Conservation (phyloP, 2,888 invertebrate genomes). For the Pterostichus niger region DNA sequence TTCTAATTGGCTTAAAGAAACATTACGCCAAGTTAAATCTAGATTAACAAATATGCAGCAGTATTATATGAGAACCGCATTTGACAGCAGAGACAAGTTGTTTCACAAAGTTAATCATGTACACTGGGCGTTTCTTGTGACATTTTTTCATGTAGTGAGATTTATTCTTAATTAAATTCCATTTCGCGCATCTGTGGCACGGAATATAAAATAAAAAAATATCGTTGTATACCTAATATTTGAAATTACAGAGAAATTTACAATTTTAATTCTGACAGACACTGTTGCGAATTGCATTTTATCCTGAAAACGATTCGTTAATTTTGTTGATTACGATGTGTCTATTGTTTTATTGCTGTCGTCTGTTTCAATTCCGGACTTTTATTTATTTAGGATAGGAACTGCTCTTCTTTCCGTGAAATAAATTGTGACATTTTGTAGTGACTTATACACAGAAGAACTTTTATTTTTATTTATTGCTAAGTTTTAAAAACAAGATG, state of each 20-base stretch:
- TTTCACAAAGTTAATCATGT: neutral
- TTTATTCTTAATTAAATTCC: slow-evolving; percentile 21
- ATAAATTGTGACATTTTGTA: slow-evolving; percentile 33
- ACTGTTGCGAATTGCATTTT: neutral
- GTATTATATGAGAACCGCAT: slow-evolving; percentile 23
- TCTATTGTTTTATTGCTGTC: slow-evolving; percentile 9
- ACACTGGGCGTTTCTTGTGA: neutral
- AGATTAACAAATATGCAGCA: slow-evolving; percentile 58
- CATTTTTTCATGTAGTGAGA: neutral
- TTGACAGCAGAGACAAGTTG: slow-evolving; percentile 17
- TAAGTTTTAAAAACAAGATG: slow-evolving; percentile 26
- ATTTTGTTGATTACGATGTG: slow-evolving; percentile 27
- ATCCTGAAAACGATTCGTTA: slow-evolving; percentile 17
- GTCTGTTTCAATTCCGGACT: neutral
- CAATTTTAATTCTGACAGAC: neutral
- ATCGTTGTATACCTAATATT: neutral
- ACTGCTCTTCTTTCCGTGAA: neutral
- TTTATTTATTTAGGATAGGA: slow-evolving; percentile 11
- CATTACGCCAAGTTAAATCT: slow-evolving; percentile 51
- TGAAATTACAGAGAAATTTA: slow-evolving; percentile 4
- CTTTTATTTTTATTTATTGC: slow-evolving; percentile 11
- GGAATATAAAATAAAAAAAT: neutral
- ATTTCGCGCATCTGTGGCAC: neutral
- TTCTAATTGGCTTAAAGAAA: slow-evolving; percentile 58
- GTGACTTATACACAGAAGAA: neutral